These are phyloP conservation scores for Petaurus breviceps DNA, from an alignment of 2,113 vertebrate species.

Conservation along the genomic window DNA sequence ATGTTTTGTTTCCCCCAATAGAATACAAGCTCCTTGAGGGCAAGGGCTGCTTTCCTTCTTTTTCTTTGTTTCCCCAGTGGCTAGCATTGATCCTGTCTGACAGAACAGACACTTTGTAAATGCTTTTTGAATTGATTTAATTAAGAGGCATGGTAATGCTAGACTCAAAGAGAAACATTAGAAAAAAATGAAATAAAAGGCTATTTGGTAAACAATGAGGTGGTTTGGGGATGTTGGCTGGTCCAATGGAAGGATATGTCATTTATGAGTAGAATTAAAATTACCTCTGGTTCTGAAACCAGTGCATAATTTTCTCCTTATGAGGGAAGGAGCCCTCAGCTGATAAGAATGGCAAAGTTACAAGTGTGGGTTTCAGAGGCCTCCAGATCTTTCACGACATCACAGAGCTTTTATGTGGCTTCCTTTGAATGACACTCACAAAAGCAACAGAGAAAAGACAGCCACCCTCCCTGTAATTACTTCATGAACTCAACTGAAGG, in stretches of 20 bases:
- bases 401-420: conserved; percentile 58
- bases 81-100: neutral
- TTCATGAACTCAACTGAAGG: conserved; percentile 54
- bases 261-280: conserved; percentile 68
- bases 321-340: conserved; percentile 46
- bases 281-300: conserved; percentile 52
- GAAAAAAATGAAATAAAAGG: conserved; percentile 54
- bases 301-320: conserved; percentile 30
- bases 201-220: neutral
- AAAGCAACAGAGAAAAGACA: conserved; percentile 49
- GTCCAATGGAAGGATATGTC: conserved; percentile 50
- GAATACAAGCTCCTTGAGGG: conserved; percentile 16
- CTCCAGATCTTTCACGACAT: conserved; percentile 60
- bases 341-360: conserved; percentile 54
- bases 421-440: conserved; percentile 59
- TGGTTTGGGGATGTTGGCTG: neutral
- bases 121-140: conserved; percentile 3
- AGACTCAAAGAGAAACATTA: conserved; percentile 45
- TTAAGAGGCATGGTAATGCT: neutral
- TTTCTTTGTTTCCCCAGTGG: neutral
- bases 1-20: neutral
- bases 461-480: conserved; percentile 52
- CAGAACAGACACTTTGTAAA: neutral
- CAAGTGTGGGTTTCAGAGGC: conserved; percentile 64
- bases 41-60: neutral